Evolutionary conservation across 2,113 vertebrate species (phyloP), one percentile per base, ranked within the genome.

Genomic region (Alouatta palliata): DNA sequence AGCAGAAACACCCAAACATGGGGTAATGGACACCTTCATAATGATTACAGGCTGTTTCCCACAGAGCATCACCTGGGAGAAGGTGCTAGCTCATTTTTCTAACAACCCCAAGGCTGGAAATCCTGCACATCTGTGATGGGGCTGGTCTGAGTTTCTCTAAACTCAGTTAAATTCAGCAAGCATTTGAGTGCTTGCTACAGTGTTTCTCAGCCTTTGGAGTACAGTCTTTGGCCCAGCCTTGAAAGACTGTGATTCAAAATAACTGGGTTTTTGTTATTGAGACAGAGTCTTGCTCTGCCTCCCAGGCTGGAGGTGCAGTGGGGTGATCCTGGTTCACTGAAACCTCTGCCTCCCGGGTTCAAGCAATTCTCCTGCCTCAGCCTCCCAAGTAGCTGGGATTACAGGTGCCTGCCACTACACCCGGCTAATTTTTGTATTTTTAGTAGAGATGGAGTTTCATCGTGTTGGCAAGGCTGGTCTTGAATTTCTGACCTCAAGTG

Each of bases 1-100:
- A 88, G 37, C 77, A 96, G 90, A 79, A 95, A 95, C 92, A 97
- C 96, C 96, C 97, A 97, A 95, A 97, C 91, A 87, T 0, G 9
- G 43, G 54, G 70, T 96, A 92, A 97, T 2, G 25, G 90, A 98
- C 77, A 95, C 94, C 80, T 76, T 23, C 43, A 19, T 2, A 3
- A 56, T 19, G 37, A 45, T n/a, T 19, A 27, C 5, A 82, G 52
- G 54, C 8, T 14, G 40, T 32, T 94, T 89, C 70, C 91, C 14
- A 4, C 40, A 75, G 73, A 90, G 61, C 8, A 2, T 21, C 77
- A 82, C 77, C 77, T 75, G n/a, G 11, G 23, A 52, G 64, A 47
- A 95, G 58, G 56, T n/a, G 75, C 40, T 10, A 83, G 86, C 40
- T 8, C 4, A 37, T 52, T 5, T 12, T 27, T 40, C 8, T 56